These are phyloP conservation scores for Phyllotis vaccarum DNA, from an alignment of 2,797 vertebrate genomes.

Conservation along the genomic window DNA sequence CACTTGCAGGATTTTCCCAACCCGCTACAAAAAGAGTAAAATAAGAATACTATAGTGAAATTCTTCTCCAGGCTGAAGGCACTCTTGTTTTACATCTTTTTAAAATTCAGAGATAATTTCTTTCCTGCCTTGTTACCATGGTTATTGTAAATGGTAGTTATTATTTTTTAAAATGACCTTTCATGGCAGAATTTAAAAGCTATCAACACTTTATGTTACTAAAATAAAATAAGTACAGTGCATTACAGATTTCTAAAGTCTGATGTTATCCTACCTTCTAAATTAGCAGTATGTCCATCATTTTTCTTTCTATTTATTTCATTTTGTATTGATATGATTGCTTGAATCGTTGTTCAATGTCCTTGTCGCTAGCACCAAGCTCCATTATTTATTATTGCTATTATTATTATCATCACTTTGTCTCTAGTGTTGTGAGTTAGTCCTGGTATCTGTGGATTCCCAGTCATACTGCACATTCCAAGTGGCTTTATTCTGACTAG, in stretches of 20 bases:
- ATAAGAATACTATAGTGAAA: background rate
- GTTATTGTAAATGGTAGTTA: slow-evolving; percentile 57
- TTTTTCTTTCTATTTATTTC: slow-evolving; percentile 32
- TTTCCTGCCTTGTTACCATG: background rate
- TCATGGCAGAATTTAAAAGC: slow-evolving; percentile 42
- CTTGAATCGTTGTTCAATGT: background rate
- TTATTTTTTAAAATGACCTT: slow-evolving; percentile 35
- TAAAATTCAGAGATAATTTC: slow-evolving; percentile 45
- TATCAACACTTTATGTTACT: slow-evolving; percentile 5
- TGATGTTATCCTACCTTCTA: background rate
- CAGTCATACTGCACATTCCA: background rate
- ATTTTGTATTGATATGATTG: slow-evolving; percentile 7
- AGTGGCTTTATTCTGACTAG: background rate
- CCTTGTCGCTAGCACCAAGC: background rate
- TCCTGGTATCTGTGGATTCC: background rate
- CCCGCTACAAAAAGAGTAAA: slow-evolving; percentile 4
- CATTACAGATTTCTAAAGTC: background rate
- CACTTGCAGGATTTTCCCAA: background rate
- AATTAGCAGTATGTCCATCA: background rate
- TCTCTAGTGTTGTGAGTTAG: background rate
- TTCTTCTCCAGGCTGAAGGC: background rate
- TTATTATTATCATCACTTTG: background rate
- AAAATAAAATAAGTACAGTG: slow-evolving; percentile 44
- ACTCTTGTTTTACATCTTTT: slow-evolving; percentile 12
- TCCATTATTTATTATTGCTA: background rate